Evolutionary conservation across 1,140 invertebrate species (phyloP), one percentile per base, ranked within the genome.

Genomic region (Zelostemma sp.): DNA sequence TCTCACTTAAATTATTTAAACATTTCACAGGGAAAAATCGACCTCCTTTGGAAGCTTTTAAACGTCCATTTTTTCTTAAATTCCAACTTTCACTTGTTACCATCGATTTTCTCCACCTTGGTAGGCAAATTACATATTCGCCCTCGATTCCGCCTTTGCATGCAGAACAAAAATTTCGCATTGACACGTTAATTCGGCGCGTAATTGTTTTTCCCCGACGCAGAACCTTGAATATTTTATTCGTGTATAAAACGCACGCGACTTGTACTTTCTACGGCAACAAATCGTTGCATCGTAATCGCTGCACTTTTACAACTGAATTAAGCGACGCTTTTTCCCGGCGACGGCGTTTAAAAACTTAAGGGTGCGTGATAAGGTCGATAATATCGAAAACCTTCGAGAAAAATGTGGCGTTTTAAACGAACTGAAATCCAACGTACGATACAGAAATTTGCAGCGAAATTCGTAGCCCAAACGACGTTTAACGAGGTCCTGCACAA

Each of bases 361-460:
- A 19, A 25, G 16, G 28, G 56, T 65, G 61, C 67, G 67, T 64
- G 67, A 54, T 54, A 21, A 47, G 46, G 3, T 55, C 51, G 61
- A 64, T 64, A 65, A 64, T 28, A 64, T 70, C 60, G 56, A 35
- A 64, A 70, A 61, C 57, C 67, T 65, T 70, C 57, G 53, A 18
- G n/a, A 61, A 56, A 69, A 70, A 70, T 43, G 15, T 31, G 17
- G 25, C 25, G 33, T 8, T 47, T 48, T 41, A 47, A 41, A 31
- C 49, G 59, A 57, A 54, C 60, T 65, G 56, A 46, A 65, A 65
- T 64, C 12, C 56, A 8, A 28, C n/a, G n/a, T n/a, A n/a, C n/a
- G n/a, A n/a, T n/a, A n/a, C n/a, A n/a, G n/a, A n/a, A n/a, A n/a
- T n/a, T n/a, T n/a, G n/a, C n/a, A n/a, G n/a, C n/a, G n/a, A n/a